A percentile compares a stretch with the other conserved stretches of the same genome.
phyloP scores from a whole-genome alignment of 1,140 invertebrate genomes.

The Neotoxoptera formosana region DNA sequence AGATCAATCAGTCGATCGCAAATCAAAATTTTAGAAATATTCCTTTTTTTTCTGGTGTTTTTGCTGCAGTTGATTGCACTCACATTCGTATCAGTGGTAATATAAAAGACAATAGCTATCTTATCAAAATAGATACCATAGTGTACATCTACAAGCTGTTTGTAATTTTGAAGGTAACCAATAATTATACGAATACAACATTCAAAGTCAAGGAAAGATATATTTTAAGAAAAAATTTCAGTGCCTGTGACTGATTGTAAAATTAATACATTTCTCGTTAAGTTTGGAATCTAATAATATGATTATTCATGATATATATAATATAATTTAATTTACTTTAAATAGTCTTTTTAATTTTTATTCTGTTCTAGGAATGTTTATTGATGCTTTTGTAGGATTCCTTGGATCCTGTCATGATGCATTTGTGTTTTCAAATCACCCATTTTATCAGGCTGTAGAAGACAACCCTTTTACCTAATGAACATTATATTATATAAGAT shows the following conservation, averaged over 20 bases:
- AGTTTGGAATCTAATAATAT: no score
- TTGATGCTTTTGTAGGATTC: slow-evolving; percentile 13
- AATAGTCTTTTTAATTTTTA: no score
- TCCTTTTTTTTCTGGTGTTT: background rate
- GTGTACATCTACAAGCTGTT: slow-evolving; percentile 1
- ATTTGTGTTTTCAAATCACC: background rate
- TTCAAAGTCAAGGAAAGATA: no score
- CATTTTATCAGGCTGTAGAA: background rate
- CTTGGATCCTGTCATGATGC: slow-evolving; percentile 11
- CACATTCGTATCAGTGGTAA: background rate
- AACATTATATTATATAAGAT: background rate
- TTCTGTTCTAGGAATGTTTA: slow-evolving; percentile 2
- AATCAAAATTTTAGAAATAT: background rate
- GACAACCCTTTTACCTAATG: background rate
- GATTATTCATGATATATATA: no score
- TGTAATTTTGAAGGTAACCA: background rate
- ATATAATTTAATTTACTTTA: no score
- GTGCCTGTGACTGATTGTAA: background rate
- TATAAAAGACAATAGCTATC: background rate
- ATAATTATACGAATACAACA: no score
- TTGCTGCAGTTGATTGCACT: background rate
- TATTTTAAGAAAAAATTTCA: no score
- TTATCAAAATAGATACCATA: background rate
- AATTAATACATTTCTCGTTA: no score
- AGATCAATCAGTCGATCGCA: no score